Base-by-base conservation (phyloP, 1,140 invertebrate species). In the Trypoxylus dichotomus region DNA sequence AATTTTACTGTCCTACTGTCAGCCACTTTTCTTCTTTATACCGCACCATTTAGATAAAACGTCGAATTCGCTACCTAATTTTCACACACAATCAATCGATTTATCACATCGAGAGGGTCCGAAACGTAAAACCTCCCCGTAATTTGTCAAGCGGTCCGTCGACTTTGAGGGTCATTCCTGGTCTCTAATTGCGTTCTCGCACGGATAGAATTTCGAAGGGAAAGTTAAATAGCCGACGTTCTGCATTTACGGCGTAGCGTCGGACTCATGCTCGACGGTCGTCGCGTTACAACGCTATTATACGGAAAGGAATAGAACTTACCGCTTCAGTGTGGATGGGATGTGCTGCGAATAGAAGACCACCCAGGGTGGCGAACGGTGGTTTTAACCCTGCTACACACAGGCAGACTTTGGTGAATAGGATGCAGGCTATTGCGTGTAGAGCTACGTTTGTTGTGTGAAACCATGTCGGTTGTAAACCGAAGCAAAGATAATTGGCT, bases 311-410 rank as follows among this genome's bases (percentile, higher is more conserved):
- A 76, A 78, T 75, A 78, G 77, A 76, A 90, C 92, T 93, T 86
- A 94, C 93, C 83, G 93, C 95, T 88, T 97, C 96, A 7, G 94
- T 95, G 85, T 98, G 96, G 78, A 97, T 90, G 21, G 96, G 96
- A 87, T 98, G 96, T 11, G 94, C 91, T 29, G 95, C 94, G 86
- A 97, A 98, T 77, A 97, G 87, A 54, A 93, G 85, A 19, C 92
- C 93, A 1, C 92, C 91, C 21, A 92, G 86, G 2, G 91, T 90
- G 3, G 91, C 92, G 78, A 92, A 93, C 42, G 89, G 89, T 13
- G 91, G 89, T 80, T 89, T 89, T 79, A 94, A 87, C 5, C 90
- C 88, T 54, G 91, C 92, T 7, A 93, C 89, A 2, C 86, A 85
- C 27, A 90, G 88, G 79, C 92, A 93, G 27, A 94, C 89, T 77